Base-by-base conservation (phyloP, 2,113 vertebrate species). In the Eonycteris spelaea region DNA sequence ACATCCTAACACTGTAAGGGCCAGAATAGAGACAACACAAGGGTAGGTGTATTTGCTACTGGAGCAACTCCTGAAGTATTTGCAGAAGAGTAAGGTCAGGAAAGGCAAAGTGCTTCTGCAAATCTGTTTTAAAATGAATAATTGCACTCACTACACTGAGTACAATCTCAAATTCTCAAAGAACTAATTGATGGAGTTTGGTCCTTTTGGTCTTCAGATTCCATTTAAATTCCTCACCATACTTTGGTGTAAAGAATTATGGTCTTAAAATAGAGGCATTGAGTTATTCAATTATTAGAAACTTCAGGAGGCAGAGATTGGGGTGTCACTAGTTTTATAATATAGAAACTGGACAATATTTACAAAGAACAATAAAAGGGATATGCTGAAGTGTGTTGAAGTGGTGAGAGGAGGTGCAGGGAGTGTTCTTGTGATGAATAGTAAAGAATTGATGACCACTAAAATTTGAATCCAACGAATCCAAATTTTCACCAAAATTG, bases 191-290 rank as follows among this genome's bases (percentile, higher is more conserved):
- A 96, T 83, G 38, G 15, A 30, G 30, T 85, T 68, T 77, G 70
- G 40, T 61, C 53, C 55, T 90, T 86, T 89, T 21, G 30, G 35
- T 78, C n/a, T 78, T 88, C 38, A 63, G 38, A 70, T 70, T 70
- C 35, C 68, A 35, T 70, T 93, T 63, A 91, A 95, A 74, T 70
- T 33, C 45, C 33, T 87, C 53, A 77, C 18, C 14, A 83, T 21
- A 86, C 22, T 86, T 78, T 80, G 45, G 45, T 86, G 85, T 77
- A 55, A 93, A 91, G 2, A 85, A 30, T 77, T 89, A 12, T 95
- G 30, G 77, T 85, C 5, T 77, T 95, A 82, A 91, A 73, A 87
- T 82, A 43, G 96, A 95, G n/a, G 35, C 13, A 86, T 6, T 86
- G 45, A 68, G 10, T 86, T 3, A 53, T 78, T 91, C 22, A 97